Evolutionary conservation across 2,113 vertebrate genomes (phyloP).

Genomic region (Porphyrio hochstetteri): DNA sequence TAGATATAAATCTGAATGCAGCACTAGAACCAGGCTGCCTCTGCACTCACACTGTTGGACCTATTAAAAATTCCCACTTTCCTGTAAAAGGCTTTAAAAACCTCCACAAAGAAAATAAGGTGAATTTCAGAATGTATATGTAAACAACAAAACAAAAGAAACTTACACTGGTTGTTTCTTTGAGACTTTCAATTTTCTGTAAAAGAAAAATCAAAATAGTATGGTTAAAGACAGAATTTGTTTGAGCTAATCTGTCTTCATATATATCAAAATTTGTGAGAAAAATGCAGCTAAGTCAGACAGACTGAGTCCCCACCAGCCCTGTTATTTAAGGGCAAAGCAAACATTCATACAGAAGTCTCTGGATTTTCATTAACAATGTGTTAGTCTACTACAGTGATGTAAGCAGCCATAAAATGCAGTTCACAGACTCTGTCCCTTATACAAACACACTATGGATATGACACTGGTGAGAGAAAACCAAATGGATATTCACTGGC

Average conservation of each 20-base stretch:
- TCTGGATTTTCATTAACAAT: not conserved
- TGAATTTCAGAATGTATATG: not conserved
- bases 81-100: not conserved
- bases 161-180: constrained; percentile 98
- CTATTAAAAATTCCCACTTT: not conserved
- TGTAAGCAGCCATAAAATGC: not conserved
- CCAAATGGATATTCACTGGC: not conserved
- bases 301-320: not conserved
- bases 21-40: not conserved
- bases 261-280: not conserved
- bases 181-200: constrained; percentile 96
- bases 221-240: not conserved
- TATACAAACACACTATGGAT: not conserved
- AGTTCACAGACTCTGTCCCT: not conserved
- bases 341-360: not conserved
- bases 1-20: not conserved
- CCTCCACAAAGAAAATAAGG: not conserved
- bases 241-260: not conserved
- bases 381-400: not conserved
- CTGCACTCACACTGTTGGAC: not conserved
- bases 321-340: not conserved
- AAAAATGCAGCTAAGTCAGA: not conserved
- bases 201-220: constrained; percentile 32
- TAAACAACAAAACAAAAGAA: not conserved
- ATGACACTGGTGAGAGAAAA: not conserved